phyloP scores from a whole-genome alignment of 2,797 vertebrate genomes.

The Pangasius krempfi region DNA sequence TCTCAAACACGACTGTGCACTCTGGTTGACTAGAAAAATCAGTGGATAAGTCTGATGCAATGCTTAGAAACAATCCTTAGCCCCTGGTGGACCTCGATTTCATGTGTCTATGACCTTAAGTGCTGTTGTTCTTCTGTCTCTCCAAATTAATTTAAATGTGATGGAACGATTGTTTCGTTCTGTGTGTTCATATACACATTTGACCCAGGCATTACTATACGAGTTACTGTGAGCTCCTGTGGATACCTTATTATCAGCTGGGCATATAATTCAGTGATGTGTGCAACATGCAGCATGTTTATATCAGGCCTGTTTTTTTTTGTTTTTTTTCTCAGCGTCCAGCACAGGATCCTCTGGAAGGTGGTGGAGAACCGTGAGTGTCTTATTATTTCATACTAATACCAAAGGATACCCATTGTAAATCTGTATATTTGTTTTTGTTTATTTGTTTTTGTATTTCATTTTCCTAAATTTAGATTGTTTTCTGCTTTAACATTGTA shows the following conservation, averaged over 20 bases:
- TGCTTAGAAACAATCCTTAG: constrained; percentile 42
- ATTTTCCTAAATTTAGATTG: background rate
- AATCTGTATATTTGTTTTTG: background rate
- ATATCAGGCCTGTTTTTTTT: constrained; percentile 24
- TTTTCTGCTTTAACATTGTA: background rate
- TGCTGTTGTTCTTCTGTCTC: no score
- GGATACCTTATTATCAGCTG: constrained; percentile 32
- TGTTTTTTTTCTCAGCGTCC: constrained; percentile 80
- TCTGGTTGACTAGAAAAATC: constrained; percentile 12
- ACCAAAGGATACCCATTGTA: background rate
- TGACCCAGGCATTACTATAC: constrained; percentile 36
- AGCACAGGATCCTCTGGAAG: constrained; percentile 79
- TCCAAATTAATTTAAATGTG: background rate
- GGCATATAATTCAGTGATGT: constrained; percentile 3
- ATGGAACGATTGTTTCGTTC: background rate
- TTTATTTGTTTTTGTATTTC: background rate
- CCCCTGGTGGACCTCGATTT: constrained; percentile 29
- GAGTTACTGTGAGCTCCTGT: constrained; percentile 10
- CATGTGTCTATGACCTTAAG: constrained; percentile 18
- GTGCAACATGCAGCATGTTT: constrained; percentile 18
- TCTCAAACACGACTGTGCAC: constrained; percentile 38
- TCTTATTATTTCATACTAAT: constrained; percentile 45
- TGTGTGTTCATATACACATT: constrained; percentile 37
- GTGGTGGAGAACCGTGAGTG: constrained; percentile 87
- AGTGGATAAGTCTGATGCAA: constrained; percentile 20